Conservation (phyloP, 2,113 vertebrate species). For the Madoqua kirkii region DNA sequence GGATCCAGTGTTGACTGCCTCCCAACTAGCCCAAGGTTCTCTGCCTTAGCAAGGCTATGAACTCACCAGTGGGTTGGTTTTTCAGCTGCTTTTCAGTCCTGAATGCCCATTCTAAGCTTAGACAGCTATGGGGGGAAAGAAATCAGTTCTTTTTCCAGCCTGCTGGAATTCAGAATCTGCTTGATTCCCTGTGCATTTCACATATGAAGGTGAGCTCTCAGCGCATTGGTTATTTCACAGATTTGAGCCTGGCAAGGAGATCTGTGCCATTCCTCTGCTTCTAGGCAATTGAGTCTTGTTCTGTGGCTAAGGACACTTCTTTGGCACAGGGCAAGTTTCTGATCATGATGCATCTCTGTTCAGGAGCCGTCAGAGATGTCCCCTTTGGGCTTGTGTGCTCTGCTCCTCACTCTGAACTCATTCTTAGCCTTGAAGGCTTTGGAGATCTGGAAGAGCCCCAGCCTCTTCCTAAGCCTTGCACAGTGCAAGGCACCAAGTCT, state of each 20-base stretch:
- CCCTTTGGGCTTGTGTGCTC: neutral
- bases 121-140: neutral
- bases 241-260: neutral
- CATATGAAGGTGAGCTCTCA: accelerated
- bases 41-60: too few species aligned
- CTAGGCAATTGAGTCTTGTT: neutral
- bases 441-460: neutral
- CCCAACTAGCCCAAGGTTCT: accelerated
- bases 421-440: neutral
- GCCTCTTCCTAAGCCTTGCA: neutral
- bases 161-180: neutral
- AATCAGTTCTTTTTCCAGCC: neutral
- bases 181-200: neutral
- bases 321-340: neutral
- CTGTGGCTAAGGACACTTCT: neutral
- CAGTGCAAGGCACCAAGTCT: neutral
- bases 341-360: accelerated
- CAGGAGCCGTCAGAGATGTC: neutral
- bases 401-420: neutral
- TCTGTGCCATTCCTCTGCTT: neutral
- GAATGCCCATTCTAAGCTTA: neutral
- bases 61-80: neutral
- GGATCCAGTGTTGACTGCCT: neutral
- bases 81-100: neutral
- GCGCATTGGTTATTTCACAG: neutral